Percentiles rank a stretch among this genome's conserved stretches.
phyloP scores from a whole-genome alignment of 1,140 invertebrate species.

The Papilio polytes region DNA sequence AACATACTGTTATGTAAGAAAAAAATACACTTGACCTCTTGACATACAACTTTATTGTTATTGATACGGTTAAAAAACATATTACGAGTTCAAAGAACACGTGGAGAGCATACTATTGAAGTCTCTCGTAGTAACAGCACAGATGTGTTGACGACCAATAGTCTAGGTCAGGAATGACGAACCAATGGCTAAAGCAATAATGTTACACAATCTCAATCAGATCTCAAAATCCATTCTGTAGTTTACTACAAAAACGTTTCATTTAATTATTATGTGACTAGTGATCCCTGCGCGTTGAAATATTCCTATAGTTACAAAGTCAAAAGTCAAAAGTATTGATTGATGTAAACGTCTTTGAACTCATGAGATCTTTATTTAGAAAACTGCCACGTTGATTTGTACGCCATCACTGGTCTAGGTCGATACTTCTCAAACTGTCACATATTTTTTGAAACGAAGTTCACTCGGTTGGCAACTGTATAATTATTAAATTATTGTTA shows the following conservation, averaged over 20 bases:
- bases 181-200: neutral
- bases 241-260: too few relatives aligned
- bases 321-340: too few relatives aligned
- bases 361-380: too few relatives aligned
- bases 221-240: too few relatives aligned
- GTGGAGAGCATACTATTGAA: conserved; percentile 34
- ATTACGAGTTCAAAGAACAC: conserved; percentile 23
- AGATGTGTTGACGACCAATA: neutral
- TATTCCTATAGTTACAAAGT: too few relatives aligned
- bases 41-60: conserved; percentile 35
- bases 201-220: too few relatives aligned
- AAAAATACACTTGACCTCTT: conserved; percentile 25
- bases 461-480: neutral
- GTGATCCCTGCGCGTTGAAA: too few relatives aligned
- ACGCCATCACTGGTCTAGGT: too few relatives aligned
- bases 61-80: conserved; percentile 25
- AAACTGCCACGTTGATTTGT: too few relatives aligned
- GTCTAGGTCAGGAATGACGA: neutral
- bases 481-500: neutral
- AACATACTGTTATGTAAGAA: conserved; percentile 3
- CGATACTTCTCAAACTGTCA: conserved; percentile 4
- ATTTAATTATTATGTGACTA: too few relatives aligned
- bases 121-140: conserved; percentile 25
- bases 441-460: neutral
- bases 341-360: too few relatives aligned